Conservation (phyloP, 2,113 vertebrate species). For the Actinemys pallida region DNA sequence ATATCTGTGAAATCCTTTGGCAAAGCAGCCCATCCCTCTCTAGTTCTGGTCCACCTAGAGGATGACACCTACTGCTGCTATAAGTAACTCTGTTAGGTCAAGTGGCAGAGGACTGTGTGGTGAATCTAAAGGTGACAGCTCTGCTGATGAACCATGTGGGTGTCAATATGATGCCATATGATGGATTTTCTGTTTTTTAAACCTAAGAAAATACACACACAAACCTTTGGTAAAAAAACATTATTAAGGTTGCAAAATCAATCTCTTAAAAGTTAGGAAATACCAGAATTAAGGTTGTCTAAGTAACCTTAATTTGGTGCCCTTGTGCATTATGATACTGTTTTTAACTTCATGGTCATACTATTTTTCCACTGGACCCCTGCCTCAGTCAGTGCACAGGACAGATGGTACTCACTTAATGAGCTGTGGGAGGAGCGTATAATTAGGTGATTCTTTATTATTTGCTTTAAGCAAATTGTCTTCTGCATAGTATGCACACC, state of each 20-base stretch:
- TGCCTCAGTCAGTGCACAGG: background rate
- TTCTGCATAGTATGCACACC: background rate
- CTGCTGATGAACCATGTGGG: background rate
- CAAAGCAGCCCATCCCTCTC: background rate
- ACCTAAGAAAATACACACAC: background rate
- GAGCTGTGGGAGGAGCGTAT: background rate
- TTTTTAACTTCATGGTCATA: too few relatives aligned
- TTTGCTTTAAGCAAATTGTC: background rate
- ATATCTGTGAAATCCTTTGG: background rate
- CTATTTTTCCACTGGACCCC: background rate
- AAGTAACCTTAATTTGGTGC: too few relatives aligned
- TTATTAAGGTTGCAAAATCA: background rate
- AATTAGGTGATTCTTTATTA: background rate
- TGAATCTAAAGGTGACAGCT: background rate
- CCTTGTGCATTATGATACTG: too few relatives aligned
- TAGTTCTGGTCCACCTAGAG: background rate
- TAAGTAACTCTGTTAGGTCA: background rate
- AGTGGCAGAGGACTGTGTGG: background rate
- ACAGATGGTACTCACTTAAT: background rate
- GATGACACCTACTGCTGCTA: too few relatives aligned
- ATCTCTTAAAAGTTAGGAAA: background rate
- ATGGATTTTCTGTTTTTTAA: background rate
- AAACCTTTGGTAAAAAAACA: background rate
- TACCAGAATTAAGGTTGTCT: too few relatives aligned
- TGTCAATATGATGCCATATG: background rate